Evolutionary conservation across 2,888 invertebrate species (phyloP), one percentile per base, ranked within the genome.

Genomic region (Chrysomela aeneicollis): DNA sequence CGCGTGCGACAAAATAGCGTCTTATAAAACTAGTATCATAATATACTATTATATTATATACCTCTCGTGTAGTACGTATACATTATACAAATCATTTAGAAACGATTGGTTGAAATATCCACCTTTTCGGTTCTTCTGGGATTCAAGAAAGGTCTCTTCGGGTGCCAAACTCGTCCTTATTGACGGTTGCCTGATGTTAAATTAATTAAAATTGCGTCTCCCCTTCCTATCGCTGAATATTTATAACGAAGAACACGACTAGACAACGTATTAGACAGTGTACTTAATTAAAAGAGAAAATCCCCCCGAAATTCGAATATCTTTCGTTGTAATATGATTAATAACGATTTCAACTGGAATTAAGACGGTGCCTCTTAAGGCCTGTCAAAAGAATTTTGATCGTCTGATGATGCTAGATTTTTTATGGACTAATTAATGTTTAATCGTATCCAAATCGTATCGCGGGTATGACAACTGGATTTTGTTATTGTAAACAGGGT

Each of bases 191-290:
- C 71, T 75, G 76, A 76, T 75, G 73, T 73, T 73, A 76, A 78
- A 77, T 78, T 78, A 78, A 78, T 78, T 78, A 77, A 76, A 78
- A 75, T 71, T 70, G 71, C 64, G 61, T 68, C 63, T 61, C 30
- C 59, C 64, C 59, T 61, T 42, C 30, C 26, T 15, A 30, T 46
- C 42, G 17, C 57, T 46, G 57, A 57, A 57, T 66, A 68, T 68
- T 71, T 68, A 64, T 71, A 68, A 63, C 64, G 65, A 58, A 55
- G 64, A 61, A 59, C 42, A 66, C 64, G 64, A 59, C 42, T 54
- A 61, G 64, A 64, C 60, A 59, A 53, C 61, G 64, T 64, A 69
- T 67, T 65, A 52, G 61, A 67, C 62, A 55, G 50, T 59, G 58
- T 64, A 65, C 66, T 64, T 68, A 66, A 68, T 64, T 64, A 54